These are phyloP conservation scores for Pseudochirops corinnae DNA, from an alignment of 2,797 vertebrate genomes.

Conservation along the genomic window DNA sequence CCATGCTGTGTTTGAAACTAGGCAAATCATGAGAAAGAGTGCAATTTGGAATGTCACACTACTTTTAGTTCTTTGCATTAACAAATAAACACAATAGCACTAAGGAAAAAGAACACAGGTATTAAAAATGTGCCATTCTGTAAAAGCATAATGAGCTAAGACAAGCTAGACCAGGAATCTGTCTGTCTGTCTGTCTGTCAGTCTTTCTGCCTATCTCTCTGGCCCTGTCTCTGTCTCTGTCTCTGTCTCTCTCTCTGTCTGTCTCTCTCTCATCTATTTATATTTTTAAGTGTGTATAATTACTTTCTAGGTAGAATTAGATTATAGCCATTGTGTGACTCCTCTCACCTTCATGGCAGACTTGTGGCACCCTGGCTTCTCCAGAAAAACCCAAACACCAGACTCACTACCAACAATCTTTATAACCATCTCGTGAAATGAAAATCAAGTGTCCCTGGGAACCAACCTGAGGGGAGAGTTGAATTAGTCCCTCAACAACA, in stretches of 20 bases:
- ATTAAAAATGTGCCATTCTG: constrained; percentile 77
- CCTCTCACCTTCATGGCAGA: constrained; percentile 29
- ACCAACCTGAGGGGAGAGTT: neutral
- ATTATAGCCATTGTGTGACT: constrained; percentile 45
- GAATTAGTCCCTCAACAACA: neutral
- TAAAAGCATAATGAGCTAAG: constrained; percentile 67
- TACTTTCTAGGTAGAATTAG: constrained; percentile 69
- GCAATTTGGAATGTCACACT: constrained; percentile 78
- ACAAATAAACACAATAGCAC: constrained; percentile 76
- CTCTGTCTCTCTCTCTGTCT: too few relatives aligned
- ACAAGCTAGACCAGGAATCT: constrained; percentile 46
- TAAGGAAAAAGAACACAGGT: constrained; percentile 66
- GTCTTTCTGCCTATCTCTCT: too few relatives aligned
- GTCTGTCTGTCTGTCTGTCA: neutral
- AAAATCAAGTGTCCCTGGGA: neutral
- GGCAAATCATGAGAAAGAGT: constrained; percentile 71
- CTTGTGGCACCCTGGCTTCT: constrained; percentile 19
- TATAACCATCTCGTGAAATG: neutral
- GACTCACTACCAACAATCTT: neutral
- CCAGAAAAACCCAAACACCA: neutral
- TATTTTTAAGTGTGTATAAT: constrained; percentile 59
- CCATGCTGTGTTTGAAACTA: constrained; percentile 69
- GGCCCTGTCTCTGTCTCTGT: too few relatives aligned
- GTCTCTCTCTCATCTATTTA: neutral
- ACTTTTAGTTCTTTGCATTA: constrained; percentile 80